A percentile compares a stretch with the other conserved stretches of the same genome.
Evolutionary conservation across 2,797 vertebrate species (phyloP).

Genomic region (Neoniphon sammara): DNA sequence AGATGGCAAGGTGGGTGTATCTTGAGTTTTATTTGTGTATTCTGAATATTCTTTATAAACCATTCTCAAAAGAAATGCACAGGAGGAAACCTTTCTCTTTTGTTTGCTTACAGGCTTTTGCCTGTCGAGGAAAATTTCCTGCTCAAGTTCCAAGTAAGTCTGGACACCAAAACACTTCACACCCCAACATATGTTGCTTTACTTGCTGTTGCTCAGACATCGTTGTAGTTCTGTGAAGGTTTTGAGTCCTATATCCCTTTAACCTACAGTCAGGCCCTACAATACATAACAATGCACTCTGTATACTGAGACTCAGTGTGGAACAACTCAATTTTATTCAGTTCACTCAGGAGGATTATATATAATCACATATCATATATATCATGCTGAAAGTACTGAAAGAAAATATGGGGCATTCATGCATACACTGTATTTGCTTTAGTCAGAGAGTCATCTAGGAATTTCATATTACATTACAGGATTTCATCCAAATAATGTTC

Average conservation of each 20-base stretch:
- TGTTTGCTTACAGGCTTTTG: slow-evolving; percentile 86
- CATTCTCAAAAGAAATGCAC: background rate
- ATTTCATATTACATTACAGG: slow-evolving; percentile 6
- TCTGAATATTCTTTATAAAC: background rate
- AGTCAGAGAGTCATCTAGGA: slow-evolving; percentile 21
- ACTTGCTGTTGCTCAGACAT: background rate
- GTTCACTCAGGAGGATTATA: slow-evolving; percentile 59
- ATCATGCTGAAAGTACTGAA: slow-evolving; percentile 28
- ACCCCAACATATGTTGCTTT: background rate
- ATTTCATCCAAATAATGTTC: background rate
- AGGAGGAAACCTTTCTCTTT: slow-evolving; percentile 14
- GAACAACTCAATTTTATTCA: slow-evolving; percentile 42
- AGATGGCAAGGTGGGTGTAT: slow-evolving; percentile 93
- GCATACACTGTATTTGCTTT: slow-evolving; percentile 19
- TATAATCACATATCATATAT: too few relatives aligned
- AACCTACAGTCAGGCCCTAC: background rate
- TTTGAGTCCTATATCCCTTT: background rate
- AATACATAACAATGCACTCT: background rate
- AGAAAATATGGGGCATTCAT: slow-evolving; percentile 38
- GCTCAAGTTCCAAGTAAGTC: slow-evolving; percentile 92
- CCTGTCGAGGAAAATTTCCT: slow-evolving; percentile 97
- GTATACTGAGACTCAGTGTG: background rate
- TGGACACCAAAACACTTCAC: background rate
- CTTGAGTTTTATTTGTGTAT: background rate
- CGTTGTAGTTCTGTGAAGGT: background rate